These are phyloP conservation scores for Spialia ferax DNA, from an alignment of 2,888 invertebrate species.

Conservation along the genomic window DNA sequence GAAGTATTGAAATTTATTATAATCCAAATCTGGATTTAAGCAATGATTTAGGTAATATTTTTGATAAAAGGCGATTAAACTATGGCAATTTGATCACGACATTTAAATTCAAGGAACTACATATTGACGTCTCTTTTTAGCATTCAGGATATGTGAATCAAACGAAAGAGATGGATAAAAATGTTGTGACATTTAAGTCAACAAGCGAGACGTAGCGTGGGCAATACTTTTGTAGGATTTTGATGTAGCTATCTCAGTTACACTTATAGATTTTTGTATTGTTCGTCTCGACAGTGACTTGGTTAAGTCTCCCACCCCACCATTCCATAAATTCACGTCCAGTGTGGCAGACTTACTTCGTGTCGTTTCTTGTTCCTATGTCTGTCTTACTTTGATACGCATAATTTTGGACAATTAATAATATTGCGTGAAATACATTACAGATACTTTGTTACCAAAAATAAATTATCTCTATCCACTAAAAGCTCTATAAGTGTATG, in stretches of 20 bases:
- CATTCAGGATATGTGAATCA: background rate
- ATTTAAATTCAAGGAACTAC: background rate
- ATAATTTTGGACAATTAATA: constrained; percentile 29
- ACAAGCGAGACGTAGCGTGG: constrained; percentile 2
- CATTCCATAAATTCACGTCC: background rate
- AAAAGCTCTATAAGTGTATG: background rate
- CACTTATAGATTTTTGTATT: background rate
- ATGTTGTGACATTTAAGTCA: background rate
- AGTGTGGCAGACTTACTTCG: constrained; percentile 2
- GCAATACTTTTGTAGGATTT: background rate
- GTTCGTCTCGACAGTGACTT: constrained; percentile 6
- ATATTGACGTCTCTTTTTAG: constrained; percentile 28
- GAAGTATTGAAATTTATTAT: no score
- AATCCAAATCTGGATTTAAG: no score
- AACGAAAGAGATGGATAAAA: constrained; percentile 22
- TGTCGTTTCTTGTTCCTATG: constrained; percentile 42
- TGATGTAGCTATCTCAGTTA: constrained; percentile 28
- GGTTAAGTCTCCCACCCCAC: constrained; percentile 6
- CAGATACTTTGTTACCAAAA: background rate
- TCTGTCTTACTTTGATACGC: constrained; percentile 51
- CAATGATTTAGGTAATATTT: no score
- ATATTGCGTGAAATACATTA: constrained; percentile 3
- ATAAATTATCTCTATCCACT: background rate
- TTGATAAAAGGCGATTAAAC: background rate
- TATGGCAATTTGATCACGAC: constrained; percentile 13